Conservation (phyloP, 2,888 invertebrate species). For the Zygogramma bicolorata region DNA sequence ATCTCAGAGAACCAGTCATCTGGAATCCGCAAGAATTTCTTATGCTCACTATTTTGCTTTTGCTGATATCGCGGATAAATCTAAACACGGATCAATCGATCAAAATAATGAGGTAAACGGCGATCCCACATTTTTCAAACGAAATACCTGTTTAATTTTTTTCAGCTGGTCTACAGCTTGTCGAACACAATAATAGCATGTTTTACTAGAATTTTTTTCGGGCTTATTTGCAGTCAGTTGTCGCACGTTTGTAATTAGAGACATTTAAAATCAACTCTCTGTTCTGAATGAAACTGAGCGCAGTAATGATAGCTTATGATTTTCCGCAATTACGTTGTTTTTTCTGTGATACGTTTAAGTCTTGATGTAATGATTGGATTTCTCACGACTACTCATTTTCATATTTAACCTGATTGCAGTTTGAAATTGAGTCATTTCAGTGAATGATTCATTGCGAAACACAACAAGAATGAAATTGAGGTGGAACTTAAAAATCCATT, state of each 20-base stretch:
- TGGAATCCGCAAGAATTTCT: too few relatives aligned
- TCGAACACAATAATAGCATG: conserved; percentile 7
- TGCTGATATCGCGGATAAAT: too few relatives aligned
- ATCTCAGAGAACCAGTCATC: too few relatives aligned
- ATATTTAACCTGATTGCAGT: too few relatives aligned
- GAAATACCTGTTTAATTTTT: not conserved
- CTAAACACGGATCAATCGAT: not conserved
- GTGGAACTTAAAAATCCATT: too few relatives aligned
- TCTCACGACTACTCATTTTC: not conserved
- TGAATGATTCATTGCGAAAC: too few relatives aligned
- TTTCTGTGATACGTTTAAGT: not conserved
- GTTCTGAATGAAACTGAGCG: conserved; percentile 27
- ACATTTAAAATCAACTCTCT: conserved; percentile 30
- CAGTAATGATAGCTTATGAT: conserved; percentile 27
- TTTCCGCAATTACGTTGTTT: conserved; percentile 17
- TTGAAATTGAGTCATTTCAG: too few relatives aligned
- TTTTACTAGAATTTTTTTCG: conserved; percentile 1
- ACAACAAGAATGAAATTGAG: too few relatives aligned
- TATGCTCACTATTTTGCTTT: too few relatives aligned
- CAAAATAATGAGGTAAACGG: conserved; percentile 1
- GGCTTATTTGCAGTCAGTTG: not conserved
- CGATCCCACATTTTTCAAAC: not conserved
- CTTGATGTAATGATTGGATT: not conserved
- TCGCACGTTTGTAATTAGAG: conserved; percentile 10
- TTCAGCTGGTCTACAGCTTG: not conserved